phyloP scores from a whole-genome alignment of 2,113 vertebrate genomes.

The Illadopsis cleaveri region DNA sequence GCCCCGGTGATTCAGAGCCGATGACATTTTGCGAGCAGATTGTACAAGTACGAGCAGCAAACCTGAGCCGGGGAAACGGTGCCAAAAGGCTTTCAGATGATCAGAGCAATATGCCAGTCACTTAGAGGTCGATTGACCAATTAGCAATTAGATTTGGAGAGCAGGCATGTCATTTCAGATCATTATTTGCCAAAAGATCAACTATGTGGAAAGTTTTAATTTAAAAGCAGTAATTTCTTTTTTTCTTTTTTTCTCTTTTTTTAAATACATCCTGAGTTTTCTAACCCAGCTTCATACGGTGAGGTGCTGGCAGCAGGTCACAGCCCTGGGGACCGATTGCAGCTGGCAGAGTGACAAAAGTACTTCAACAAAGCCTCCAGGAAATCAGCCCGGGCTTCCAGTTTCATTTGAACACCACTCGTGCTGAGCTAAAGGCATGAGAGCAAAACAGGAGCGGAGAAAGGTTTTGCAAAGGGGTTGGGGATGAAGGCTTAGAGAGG shows the following conservation, averaged over 20 bases:
- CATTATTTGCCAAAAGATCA: slow-evolving; percentile 28
- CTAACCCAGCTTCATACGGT: not conserved
- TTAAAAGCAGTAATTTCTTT: not conserved
- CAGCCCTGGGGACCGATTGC: not conserved
- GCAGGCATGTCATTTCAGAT: not conserved
- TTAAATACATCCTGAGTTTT: not conserved
- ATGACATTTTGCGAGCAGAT: slow-evolving; percentile 52
- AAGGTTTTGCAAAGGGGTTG: not conserved
- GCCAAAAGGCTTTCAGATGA: slow-evolving; percentile 43
- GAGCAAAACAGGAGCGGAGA: not conserved
- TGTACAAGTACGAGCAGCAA: slow-evolving; percentile 21
- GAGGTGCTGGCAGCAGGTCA: not conserved
- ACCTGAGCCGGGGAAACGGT: not conserved
- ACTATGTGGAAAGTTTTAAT: slow-evolving; percentile 29
- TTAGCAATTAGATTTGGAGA: slow-evolving; percentile 34
- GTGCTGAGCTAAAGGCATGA: not conserved
- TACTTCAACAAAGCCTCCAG: not conserved
- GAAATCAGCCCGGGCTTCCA: not conserved
- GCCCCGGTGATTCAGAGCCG: slow-evolving; percentile 21
- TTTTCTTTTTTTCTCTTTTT: not conserved
- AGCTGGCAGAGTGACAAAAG: slow-evolving; percentile 18
- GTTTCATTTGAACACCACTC: not conserved
- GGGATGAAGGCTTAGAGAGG: not conserved
- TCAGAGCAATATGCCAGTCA: slow-evolving; percentile 45
- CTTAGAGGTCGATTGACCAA: slow-evolving; percentile 56